Percentiles rank a stretch among this genome's conserved stretches.
These are phyloP conservation scores for Bruchidius siliquastri DNA, from an alignment of 2,888 invertebrate species.

Conservation along the genomic window DNA sequence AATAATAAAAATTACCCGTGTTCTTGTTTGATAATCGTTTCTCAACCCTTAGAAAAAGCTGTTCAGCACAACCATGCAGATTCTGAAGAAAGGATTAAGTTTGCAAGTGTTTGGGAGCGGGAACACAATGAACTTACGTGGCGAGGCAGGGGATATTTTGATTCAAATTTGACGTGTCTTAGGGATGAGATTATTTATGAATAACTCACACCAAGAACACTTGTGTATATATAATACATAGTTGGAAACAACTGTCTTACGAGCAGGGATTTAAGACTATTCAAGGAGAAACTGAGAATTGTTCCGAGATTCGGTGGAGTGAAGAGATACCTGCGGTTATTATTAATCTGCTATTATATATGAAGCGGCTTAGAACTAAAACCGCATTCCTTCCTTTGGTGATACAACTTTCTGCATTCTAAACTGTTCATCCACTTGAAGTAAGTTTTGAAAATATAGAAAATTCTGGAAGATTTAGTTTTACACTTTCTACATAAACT, in stretches of 20 bases:
- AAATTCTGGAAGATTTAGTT: no score
- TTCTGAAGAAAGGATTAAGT: slow-evolving; percentile 6
- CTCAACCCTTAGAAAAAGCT: background rate
- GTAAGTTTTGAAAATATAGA: no score
- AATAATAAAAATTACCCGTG: no score
- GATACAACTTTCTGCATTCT: no score
- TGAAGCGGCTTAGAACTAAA: no score
- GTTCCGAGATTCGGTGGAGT: background rate
- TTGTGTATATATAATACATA: background rate
- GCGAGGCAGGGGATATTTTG: background rate
- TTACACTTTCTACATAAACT: no score
- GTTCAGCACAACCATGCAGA: background rate
- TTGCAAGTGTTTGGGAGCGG: background rate
- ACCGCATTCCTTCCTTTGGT: no score
- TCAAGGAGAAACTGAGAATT: background rate
- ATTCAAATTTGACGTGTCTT: background rate
- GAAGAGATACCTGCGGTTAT: background rate
- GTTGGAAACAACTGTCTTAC: background rate
- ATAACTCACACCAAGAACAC: background rate
- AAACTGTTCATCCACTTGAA: no score
- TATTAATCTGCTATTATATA: background rate
- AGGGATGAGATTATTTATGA: background rate
- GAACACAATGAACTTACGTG: background rate
- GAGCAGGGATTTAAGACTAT: background rate
- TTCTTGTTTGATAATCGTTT: no score